phyloP scores from a whole-genome alignment of 2,888 invertebrate species.

The Synanthedon myopaeformis region DNA sequence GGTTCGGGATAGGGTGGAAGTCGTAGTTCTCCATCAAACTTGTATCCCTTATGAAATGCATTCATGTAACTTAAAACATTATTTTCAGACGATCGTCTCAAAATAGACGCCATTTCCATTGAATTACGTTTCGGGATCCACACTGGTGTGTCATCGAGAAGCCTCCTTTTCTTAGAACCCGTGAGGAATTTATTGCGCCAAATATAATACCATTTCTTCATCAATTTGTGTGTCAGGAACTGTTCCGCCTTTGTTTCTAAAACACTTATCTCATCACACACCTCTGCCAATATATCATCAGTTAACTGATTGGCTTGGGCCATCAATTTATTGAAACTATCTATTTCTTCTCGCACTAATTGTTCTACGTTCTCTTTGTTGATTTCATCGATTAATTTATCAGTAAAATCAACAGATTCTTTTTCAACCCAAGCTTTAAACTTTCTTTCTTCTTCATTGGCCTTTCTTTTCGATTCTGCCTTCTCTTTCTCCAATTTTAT shows the following conservation, averaged over 20 bases:
- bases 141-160: conserved; percentile 55
- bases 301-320: conserved; percentile 27
- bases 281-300: conserved; percentile 35
- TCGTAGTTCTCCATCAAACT: conserved; percentile 43
- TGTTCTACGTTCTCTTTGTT: conserved; percentile 28
- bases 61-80: conserved; percentile 48
- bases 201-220: conserved; percentile 45
- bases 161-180: conserved; percentile 40
- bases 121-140: conserved; percentile 51
- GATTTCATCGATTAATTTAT: conserved; percentile 40
- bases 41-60: conserved; percentile 48
- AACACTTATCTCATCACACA: conserved; percentile 38
- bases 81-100: conserved; percentile 37
- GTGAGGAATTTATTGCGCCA: conserved; percentile 44
- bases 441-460: conserved; percentile 36
- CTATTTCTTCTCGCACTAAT: conserved; percentile 37
- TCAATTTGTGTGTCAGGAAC: conserved; percentile 36
- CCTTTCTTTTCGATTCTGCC: conserved; percentile 39
- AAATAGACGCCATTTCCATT: conserved; percentile 35
- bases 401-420: conserved; percentile 37
- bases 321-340: conserved; percentile 31
- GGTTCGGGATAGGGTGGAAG: conserved; percentile 34
- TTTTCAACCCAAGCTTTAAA: conserved; percentile 43
- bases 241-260: conserved; percentile 49
- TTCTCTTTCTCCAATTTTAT: conserved; percentile 43